Conservation (phyloP, 2,888 invertebrate genomes). For the Allacma fusca region DNA sequence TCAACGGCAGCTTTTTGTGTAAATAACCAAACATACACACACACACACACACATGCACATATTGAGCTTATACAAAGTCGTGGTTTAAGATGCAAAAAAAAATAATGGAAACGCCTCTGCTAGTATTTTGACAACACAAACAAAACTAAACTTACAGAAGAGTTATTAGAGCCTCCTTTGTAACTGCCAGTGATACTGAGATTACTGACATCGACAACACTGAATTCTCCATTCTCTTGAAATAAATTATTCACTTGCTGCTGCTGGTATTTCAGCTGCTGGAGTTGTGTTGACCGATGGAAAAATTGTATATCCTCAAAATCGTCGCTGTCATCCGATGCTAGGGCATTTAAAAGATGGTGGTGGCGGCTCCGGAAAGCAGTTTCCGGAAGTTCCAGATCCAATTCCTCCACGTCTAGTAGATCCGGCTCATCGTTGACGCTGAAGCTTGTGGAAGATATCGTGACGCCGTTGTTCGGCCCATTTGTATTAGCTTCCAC, state of each 20-base stretch:
- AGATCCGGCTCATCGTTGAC: not conserved
- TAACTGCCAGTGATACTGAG: slow-evolving; percentile 24
- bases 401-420: not conserved
- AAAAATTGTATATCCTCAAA: slow-evolving; percentile 38
- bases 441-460: slow-evolving; percentile 13
- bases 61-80: not conserved
- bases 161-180: slow-evolving; percentile 21
- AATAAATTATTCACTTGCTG: slow-evolving; percentile 8
- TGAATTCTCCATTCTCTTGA: slow-evolving; percentile 15
- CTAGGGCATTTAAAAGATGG: slow-evolving; percentile 5
- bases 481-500: slow-evolving; percentile 9
- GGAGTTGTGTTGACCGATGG: slow-evolving; percentile 17
- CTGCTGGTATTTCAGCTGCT: slow-evolving; percentile 17
- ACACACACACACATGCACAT: no score
- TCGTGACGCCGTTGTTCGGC: slow-evolving; percentile 4
- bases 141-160: slow-evolving; percentile 36
- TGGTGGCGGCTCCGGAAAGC: slow-evolving; percentile 27
- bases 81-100: not conserved
- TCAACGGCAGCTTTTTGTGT: no score
- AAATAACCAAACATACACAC: no score
- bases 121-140: not conserved
- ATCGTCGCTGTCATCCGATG: slow-evolving; percentile 26
- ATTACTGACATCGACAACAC: not conserved
- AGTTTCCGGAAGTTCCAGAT: slow-evolving; percentile 34
- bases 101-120: no score